Evolutionary conservation across 2,888 invertebrate genomes (phyloP).

Genomic region (Synergus japonicus): DNA sequence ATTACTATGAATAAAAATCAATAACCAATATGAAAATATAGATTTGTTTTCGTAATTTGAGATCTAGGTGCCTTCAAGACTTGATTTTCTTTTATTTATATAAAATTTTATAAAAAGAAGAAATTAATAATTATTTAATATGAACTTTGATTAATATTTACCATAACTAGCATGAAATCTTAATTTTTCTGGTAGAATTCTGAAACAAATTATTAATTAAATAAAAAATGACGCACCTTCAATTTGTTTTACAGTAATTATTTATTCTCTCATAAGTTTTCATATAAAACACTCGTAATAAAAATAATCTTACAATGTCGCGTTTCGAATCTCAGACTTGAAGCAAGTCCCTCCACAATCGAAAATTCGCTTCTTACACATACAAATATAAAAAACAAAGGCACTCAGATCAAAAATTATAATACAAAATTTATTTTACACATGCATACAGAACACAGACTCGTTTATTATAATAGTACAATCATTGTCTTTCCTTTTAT

Average conservation of each 20-base stretch:
- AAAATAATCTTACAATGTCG: conserved; percentile 1
- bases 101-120: too few relatives aligned
- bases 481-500: conserved; percentile 38
- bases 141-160: too few relatives aligned
- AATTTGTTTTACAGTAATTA: neutral
- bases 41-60: too few relatives aligned
- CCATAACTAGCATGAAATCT: too few relatives aligned
- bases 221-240: neutral
- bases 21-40: too few relatives aligned
- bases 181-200: too few relatives aligned
- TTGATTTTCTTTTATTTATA: too few relatives aligned
- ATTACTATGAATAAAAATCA: too few relatives aligned
- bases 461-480: conserved; percentile 32
- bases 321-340: conserved; percentile 8
- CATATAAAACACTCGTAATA: conserved; percentile 5
- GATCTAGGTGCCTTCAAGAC: too few relatives aligned
- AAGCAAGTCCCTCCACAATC: conserved; percentile 6
- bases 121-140: too few relatives aligned
- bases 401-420: conserved; percentile 67
- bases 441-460: conserved; percentile 67
- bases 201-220: neutral
- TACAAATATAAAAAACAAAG: conserved; percentile 42
- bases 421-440: conserved; percentile 75
- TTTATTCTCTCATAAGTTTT: conserved; percentile 8
- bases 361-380: neutral